Evolutionary conservation across 1,140 invertebrate genomes (phyloP).

Genomic region (Augochlora pura): DNA sequence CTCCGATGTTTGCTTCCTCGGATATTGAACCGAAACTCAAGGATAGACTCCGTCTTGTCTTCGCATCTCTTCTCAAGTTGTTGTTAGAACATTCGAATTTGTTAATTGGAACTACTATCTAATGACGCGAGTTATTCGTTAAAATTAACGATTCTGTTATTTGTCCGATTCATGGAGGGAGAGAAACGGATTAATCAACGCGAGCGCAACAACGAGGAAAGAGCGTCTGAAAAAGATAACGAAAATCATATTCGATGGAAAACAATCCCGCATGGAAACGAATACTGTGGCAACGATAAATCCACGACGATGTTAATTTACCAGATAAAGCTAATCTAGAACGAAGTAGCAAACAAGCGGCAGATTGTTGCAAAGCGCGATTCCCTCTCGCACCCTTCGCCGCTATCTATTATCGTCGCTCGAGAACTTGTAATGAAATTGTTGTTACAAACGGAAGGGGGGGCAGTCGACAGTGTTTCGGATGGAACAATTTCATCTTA

Average conservation of each 20-base stretch:
- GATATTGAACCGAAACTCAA: too few species aligned
- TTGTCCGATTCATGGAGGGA: not conserved
- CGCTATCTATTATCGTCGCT: not conserved
- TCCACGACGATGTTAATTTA: conserved; percentile 16
- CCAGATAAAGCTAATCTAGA: conserved; percentile 27
- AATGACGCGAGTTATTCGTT: too few species aligned
- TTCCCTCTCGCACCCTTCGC: not conserved
- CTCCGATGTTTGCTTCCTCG: too few species aligned
- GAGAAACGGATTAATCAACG: not conserved
- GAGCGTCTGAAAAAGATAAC: not conserved
- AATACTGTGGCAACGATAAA: conserved; percentile 5
- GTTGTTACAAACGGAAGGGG: conserved; percentile 9
- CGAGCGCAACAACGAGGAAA: too few species aligned
- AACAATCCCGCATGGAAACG: conserved; percentile 8
- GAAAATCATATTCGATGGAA: not conserved
- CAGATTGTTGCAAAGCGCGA: not conserved
- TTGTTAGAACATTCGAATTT: too few species aligned
- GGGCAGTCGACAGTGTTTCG: conserved; percentile 12
- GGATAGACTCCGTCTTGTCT: too few species aligned
- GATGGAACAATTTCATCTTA: conserved; percentile 49
- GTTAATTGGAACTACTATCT: too few species aligned
- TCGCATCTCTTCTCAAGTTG: too few species aligned
- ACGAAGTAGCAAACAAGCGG: conserved; percentile 27
- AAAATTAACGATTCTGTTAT: too few species aligned
- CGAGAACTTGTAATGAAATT: conserved; percentile 11